Conservation (phyloP, 2,888 invertebrate genomes). For the Conops quadrifasciatus region DNA sequence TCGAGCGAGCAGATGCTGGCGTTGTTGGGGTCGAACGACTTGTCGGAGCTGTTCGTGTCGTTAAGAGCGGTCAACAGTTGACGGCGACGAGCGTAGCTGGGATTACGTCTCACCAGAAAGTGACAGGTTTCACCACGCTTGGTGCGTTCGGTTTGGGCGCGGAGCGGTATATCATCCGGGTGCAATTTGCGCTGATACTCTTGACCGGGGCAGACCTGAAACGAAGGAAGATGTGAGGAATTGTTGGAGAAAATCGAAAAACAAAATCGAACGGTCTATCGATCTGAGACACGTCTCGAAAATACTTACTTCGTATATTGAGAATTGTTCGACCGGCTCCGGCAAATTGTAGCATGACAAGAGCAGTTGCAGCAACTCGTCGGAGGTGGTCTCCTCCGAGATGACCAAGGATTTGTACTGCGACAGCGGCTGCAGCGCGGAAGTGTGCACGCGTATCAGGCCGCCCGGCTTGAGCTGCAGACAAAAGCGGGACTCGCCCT, state of each 20-base stretch:
- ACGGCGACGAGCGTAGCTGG: conserved; percentile 72
- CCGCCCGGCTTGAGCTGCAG: conserved; percentile 89
- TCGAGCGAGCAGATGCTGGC: conserved; percentile 47
- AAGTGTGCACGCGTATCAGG: conserved; percentile 92
- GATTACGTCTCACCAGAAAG: conserved; percentile 83
- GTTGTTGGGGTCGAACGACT: conserved; percentile 47
- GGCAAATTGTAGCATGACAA: conserved; percentile 85
- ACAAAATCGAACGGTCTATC: background rate
- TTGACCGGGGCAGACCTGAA: conserved; percentile 76
- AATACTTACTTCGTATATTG: conserved; percentile 80
- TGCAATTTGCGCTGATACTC: conserved; percentile 89
- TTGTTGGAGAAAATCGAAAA: background rate
- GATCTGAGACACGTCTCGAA: background rate
- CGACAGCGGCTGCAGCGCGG: conserved; percentile 88
- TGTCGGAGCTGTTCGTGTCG: conserved; percentile 47
- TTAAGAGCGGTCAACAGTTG: conserved; percentile 61
- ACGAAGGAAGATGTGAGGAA: background rate
- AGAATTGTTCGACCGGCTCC: conserved; percentile 86
- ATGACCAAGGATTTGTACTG: conserved; percentile 92
- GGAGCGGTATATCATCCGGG: conserved; percentile 84
- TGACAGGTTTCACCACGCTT: conserved; percentile 75
- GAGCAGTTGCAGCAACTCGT: conserved; percentile 84
- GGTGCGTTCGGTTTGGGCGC: conserved; percentile 79
- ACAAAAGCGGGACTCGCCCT: conserved; percentile 90
- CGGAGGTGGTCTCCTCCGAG: conserved; percentile 87